Evolutionary conservation across 2,888 invertebrate genomes (phyloP), one percentile per base, ranked within the genome.

Genomic region (Tenthredo scrophulariae): DNA sequence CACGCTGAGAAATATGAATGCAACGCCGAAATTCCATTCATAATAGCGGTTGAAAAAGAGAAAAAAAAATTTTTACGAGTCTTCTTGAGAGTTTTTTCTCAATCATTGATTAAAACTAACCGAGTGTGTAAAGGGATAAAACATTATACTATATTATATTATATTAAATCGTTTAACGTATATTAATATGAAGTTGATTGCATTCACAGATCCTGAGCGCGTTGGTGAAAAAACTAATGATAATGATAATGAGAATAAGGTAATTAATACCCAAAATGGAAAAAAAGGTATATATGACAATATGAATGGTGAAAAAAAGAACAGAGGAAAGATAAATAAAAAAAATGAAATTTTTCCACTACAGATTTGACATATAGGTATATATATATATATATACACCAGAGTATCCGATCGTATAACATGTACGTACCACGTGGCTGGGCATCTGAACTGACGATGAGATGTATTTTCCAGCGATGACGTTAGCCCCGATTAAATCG

Each of bases 1-100:
- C 85, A 80, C 87, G 87, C 85, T 86, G 87, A 88, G 89, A 90
- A 90, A 90, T 89, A 90, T 90, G 89, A 90, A 91, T 89, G 90
- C 89, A 89, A 86, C 89, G 86, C 87, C 88, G 88, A 90, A 90
- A 90, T 90, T 90, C 90, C 91, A 91, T 91, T 91, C 91, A 91
- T 90, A 89, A 90, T 88, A 84, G 43, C 74, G 84, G 70, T 75
- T 58, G 4, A 54, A 50, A 77, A 77, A 50, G 4, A 54, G 33
- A 77, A 77, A 50, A 7, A 74, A 50, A 77, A 75, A 29, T 72
- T 40, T 72, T 40, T 72, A 72, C 43, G 37, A 72, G 40, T 18
- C 40, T 15, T 40, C n/a, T 9, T 1, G 13, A 43, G 72, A 37
- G 18, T 72, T 72, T 37, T 65, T 22, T 29, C 50, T 72, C 40